phyloP scores from a whole-genome alignment of 1,140 invertebrate species.

The Calosoma granatense region DNA sequence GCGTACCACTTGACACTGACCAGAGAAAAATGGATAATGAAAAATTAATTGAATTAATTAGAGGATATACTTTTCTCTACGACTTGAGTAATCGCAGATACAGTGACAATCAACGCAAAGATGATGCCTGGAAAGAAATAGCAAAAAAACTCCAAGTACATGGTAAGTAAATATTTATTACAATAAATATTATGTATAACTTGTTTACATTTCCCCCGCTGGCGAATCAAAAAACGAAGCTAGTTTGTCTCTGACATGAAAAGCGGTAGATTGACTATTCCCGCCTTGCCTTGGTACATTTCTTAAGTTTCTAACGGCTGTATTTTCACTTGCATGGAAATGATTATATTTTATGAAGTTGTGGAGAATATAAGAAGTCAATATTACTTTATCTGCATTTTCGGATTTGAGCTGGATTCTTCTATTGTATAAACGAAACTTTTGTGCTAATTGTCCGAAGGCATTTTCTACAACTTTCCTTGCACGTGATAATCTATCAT shows the following conservation, averaged over 20 bases:
- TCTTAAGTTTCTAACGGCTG: not conserved
- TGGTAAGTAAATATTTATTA: too few relatives aligned
- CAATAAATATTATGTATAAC: too few relatives aligned
- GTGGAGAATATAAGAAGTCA: conserved; percentile 25
- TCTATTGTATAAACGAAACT: conserved; percentile 18
- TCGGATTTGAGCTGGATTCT: conserved; percentile 27
- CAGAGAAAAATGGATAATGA: too few relatives aligned
- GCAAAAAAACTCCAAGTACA: too few relatives aligned
- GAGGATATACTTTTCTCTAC: too few relatives aligned
- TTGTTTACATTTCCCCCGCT: too few relatives aligned
- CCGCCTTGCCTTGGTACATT: not conserved
- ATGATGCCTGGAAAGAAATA: too few relatives aligned
- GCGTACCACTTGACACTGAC: too few relatives aligned
- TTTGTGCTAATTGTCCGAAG: conserved; percentile 9
- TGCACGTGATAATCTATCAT: conserved; percentile 13
- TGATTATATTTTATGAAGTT: conserved; percentile 21
- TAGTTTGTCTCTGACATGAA: not conserved
- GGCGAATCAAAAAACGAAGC: not conserved
- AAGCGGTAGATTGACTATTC: not conserved
- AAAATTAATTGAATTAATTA: too few relatives aligned
- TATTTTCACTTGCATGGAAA: not conserved
- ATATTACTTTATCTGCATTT: conserved; percentile 23
- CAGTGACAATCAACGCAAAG: too few relatives aligned
- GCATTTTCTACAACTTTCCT: conserved; percentile 14
- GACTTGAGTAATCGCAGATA: too few relatives aligned